Percentiles rank a stretch among this genome's conserved stretches.
Conservation (phyloP, 2,888 invertebrate species). For the Bellardia bayeri region DNA sequence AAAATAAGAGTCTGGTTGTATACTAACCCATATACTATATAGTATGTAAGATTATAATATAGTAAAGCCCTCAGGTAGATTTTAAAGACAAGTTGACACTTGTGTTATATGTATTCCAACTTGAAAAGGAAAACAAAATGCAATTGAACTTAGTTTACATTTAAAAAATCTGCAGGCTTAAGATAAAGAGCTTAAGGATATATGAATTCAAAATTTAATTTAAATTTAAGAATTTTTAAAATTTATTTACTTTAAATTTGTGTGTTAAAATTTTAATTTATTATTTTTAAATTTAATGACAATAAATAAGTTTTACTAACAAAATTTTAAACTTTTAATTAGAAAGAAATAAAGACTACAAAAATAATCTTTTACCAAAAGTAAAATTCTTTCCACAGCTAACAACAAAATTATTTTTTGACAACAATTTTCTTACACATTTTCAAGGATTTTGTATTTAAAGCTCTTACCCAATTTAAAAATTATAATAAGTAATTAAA, state of each 20-base stretch:
- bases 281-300: neutral
- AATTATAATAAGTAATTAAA: too few relatives aligned
- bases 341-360: too few relatives aligned
- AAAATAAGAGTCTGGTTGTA: neutral
- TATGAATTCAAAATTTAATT: too few relatives aligned
- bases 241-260: conserved; percentile 31
- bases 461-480: too few relatives aligned
- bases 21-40: neutral
- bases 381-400: too few relatives aligned
- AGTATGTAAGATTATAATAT: neutral
- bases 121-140: conserved; percentile 26
- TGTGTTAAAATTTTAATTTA: neutral
- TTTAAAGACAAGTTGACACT: conserved; percentile 44
- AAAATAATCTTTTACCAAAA: too few relatives aligned
- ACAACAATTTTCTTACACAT: too few relatives aligned
- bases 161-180: conserved; percentile 56
- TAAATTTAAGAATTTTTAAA: neutral
- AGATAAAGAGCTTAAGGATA: conserved; percentile 60
- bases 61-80: conserved; percentile 40
- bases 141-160: conserved; percentile 32
- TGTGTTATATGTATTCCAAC: conserved; percentile 15
- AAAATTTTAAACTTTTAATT: too few relatives aligned
- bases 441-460: too few relatives aligned
- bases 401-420: too few relatives aligned
- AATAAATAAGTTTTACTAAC: too few relatives aligned